Percentiles rank a stretch among this genome's conserved stretches.
These are phyloP conservation scores for Urophycis tenuis DNA, from an alignment of 2,797 vertebrate species.

Conservation along the genomic window DNA sequence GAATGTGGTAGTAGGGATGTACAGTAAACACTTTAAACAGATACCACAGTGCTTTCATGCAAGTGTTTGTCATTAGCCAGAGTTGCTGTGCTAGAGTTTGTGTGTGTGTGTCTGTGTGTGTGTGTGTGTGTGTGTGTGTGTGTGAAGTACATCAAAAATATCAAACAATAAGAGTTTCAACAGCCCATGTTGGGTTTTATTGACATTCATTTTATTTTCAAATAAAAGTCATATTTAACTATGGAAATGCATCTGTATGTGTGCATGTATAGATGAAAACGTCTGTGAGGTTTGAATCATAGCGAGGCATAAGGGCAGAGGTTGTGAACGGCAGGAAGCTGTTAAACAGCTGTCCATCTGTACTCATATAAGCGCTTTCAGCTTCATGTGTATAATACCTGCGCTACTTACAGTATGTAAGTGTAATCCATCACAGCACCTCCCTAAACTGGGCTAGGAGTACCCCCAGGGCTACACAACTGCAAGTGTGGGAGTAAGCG, in stretches of 20 bases:
- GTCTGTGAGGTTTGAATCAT: background rate
- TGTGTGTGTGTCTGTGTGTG: background rate
- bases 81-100: background rate
- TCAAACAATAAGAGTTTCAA: background rate
- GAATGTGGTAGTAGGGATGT: background rate
- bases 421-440: background rate
- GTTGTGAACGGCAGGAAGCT: slow-evolving; percentile 44
- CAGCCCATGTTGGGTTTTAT: no score
- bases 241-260: background rate
- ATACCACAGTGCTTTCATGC: background rate
- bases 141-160: background rate
- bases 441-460: background rate
- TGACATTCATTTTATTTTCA: no score
- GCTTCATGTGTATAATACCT: background rate
- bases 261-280: slow-evolving; percentile 5
- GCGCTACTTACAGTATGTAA: background rate
- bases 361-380: slow-evolving; percentile 26
- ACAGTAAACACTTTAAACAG: background rate
- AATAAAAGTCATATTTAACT: no score
- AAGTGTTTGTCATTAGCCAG: background rate
- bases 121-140: background rate
- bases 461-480: background rate
- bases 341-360: slow-evolving; percentile 30
- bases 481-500: background rate
- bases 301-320: background rate